A percentile compares a stretch with the other conserved stretches of the same genome.
Conservation (phyloP, 2,797 vertebrate species). For the Cyprinodon diabolis region DNA sequence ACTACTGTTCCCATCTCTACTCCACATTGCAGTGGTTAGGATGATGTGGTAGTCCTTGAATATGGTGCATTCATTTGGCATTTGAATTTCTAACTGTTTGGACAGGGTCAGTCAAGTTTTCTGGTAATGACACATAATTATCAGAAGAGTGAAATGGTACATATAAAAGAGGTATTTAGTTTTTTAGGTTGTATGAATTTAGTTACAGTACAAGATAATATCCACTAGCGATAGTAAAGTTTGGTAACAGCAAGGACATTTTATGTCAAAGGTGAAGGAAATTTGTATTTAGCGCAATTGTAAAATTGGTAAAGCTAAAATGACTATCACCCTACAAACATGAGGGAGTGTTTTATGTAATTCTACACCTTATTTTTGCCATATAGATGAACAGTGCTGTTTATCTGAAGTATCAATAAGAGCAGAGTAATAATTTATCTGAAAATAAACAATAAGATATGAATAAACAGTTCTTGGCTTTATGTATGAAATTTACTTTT, state of each 20-base stretch:
- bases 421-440: neutral
- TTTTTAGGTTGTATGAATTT: neutral
- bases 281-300: neutral
- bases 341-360: neutral
- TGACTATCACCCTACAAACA: neutral
- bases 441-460: neutral
- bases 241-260: neutral
- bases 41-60: too few species aligned
- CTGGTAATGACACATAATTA: neutral
- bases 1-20: too few species aligned
- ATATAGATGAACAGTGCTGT: neutral
- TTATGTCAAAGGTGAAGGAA: neutral
- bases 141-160: neutral
- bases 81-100: too few species aligned
- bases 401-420: neutral
- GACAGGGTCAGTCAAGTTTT: too few species aligned
- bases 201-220: neutral
- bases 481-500: conserved; percentile 13
- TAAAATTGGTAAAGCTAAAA: neutral
- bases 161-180: too few species aligned
- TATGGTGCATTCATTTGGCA: too few species aligned
- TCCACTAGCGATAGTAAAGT: neutral
- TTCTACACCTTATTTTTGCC: neutral
- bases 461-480: neutral
- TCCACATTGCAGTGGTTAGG: too few species aligned